Evolutionary conservation across 2,113 vertebrate genomes (phyloP).

Genomic region (Halcyon senegalensis): DNA sequence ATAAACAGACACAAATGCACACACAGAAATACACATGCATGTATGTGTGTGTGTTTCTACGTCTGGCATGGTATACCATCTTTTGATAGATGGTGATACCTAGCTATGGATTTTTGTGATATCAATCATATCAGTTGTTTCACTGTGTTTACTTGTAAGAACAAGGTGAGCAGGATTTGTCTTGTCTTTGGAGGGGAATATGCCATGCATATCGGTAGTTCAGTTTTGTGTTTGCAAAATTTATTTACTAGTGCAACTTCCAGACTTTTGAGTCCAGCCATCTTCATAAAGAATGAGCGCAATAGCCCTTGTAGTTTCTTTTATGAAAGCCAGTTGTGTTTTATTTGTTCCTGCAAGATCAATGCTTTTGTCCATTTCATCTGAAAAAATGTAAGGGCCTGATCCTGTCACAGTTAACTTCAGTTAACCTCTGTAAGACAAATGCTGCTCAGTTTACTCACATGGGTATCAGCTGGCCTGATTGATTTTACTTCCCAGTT

Average conservation of each 20-base stretch:
- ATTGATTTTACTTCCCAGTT: conserved; percentile 40
- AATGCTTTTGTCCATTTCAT: not conserved
- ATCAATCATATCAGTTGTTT: not conserved
- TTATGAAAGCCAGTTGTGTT: not conserved
- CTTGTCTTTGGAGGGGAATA: not conserved
- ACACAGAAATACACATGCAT: not conserved
- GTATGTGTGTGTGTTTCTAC: not conserved
- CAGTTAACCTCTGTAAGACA: not conserved
- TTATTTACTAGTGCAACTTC: not conserved
- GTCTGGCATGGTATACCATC: not conserved
- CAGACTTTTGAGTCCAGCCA: not conserved
- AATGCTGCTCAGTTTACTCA: conserved; percentile 4
- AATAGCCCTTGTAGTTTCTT: not conserved
- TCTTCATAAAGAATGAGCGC: not conserved
- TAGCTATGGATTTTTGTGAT: not conserved
- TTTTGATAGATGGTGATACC: not conserved
- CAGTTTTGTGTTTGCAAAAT: not conserved
- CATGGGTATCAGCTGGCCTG: not conserved
- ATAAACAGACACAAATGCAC: not conserved
- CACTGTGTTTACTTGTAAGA: not conserved
- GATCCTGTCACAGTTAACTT: not conserved
- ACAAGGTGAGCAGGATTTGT: not conserved
- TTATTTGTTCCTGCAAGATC: not conserved
- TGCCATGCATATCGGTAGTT: not conserved
- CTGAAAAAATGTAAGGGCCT: not conserved